Evolutionary conservation across 2,888 invertebrate genomes (phyloP).

Genomic region (Aphrophora alni): DNA sequence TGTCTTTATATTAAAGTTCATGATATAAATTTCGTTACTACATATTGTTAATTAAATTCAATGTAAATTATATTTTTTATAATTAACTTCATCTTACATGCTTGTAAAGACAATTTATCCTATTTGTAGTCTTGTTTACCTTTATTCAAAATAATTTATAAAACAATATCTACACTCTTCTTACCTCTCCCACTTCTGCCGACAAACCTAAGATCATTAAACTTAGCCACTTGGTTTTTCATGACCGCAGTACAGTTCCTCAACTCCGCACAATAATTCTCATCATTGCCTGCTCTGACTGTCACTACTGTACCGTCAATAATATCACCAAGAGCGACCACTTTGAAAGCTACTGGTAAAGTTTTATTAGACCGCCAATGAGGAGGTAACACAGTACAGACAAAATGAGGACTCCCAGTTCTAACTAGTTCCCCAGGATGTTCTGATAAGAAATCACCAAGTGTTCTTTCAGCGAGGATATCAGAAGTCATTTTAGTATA

Average conservation of each 20-base stretch:
- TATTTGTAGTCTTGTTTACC: too few relatives aligned
- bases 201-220: slow-evolving; percentile 98
- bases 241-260: slow-evolving; percentile 94
- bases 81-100: too few relatives aligned
- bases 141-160: too few relatives aligned
- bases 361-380: slow-evolving; percentile 99
- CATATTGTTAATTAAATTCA: too few relatives aligned
- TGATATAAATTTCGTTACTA: too few relatives aligned
- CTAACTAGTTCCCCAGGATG: slow-evolving; percentile 92
- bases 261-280: slow-evolving; percentile 95
- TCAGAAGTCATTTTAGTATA: slow-evolving; percentile 91
- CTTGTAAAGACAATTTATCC: too few relatives aligned
- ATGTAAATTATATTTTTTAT: too few relatives aligned
- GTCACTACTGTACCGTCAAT: slow-evolving; percentile 96
- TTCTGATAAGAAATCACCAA: slow-evolving; percentile 86
- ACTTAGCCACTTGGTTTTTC: slow-evolving; percentile 98
- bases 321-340: slow-evolving; percentile 92
- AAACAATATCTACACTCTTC: too few relatives aligned
- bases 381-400: slow-evolving; percentile 92
- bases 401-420: slow-evolving; percentile 92
- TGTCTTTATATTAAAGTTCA: too few relatives aligned
- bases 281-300: slow-evolving; percentile 96
- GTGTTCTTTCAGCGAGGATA: slow-evolving; percentile 84
- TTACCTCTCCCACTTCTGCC: slow-evolving; percentile 98
- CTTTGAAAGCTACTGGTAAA: slow-evolving; percentile 95